A percentile compares a stretch with the other conserved stretches of the same genome.
Evolutionary conservation across 2,888 invertebrate species (phyloP).

Genomic region (Drosophila greeni): DNA sequence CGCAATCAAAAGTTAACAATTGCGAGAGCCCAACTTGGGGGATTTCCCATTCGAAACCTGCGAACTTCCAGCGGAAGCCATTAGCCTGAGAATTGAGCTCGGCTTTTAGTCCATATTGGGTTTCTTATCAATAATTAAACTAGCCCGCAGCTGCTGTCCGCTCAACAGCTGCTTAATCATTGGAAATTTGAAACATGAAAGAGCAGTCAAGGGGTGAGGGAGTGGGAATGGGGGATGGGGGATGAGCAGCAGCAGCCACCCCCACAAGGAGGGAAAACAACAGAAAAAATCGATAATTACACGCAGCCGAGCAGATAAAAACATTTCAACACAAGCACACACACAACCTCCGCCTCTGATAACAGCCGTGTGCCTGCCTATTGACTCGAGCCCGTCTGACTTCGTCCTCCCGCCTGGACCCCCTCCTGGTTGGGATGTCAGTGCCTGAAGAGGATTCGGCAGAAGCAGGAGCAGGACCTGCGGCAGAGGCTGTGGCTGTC

Average conservation of each 20-base stretch:
- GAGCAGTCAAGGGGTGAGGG: conserved; percentile 21
- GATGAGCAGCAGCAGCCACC: conserved; percentile 25
- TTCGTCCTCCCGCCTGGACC: not conserved
- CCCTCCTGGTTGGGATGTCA: conserved; percentile 2
- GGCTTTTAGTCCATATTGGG: conserved; percentile 27
- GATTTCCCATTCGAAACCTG: not conserved
- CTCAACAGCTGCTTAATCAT: conserved; percentile 44
- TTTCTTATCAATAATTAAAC: conserved; percentile 61
- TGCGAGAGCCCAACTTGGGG: not conserved
- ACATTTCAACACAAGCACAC: conserved; percentile 19
- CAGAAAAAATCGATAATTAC: conserved; percentile 64
- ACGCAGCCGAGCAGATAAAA: conserved; percentile 51
- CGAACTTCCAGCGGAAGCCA: conserved; percentile 2
- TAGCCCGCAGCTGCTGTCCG: conserved; percentile 43
- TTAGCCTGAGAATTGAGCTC: conserved; percentile 22
- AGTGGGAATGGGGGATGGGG: not conserved
- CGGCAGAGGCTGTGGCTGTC: conserved; percentile 16
- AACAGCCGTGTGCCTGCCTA: conserved; percentile 50
- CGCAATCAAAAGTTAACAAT: conserved; percentile 5
- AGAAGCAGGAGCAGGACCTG: conserved; percentile 18
- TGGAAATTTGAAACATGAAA: conserved; percentile 59
- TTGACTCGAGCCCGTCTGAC: conserved; percentile 41
- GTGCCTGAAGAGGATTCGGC: conserved; percentile 34
- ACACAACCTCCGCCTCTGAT: conserved; percentile 45
- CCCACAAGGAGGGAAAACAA: conserved; percentile 30